Evolutionary conservation across 2,888 invertebrate genomes (phyloP), one percentile per base, ranked within the genome.

Genomic region (Rhynchonema sp.): DNA sequence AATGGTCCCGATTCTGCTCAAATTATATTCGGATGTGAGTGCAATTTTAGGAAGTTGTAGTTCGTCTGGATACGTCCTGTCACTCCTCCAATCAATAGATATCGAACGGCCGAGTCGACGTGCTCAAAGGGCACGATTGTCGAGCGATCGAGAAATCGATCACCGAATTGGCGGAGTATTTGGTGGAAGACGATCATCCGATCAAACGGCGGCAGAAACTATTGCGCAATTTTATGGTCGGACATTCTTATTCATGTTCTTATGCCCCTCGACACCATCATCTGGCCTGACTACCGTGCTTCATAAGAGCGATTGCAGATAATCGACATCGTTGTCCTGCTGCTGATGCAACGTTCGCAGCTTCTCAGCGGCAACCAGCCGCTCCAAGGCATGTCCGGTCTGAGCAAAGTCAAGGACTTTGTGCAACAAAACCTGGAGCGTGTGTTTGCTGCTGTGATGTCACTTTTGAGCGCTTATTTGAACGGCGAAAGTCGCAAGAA

Each of bases 401-500:
- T 38, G 38, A 38, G 38, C 38, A 38, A 38, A 38, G 6, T 17
- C 9, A 38, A 6, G 9, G 17, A 6, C 38, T 17, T 38, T 6
- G 17, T 38, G 6, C 38, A 38, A 38, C 38, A 38, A 13, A 6
- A 38, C 13, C 22, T 58, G 53, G 54, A 59, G 55, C 55, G 38
- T 1, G 25, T 59, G 1, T 59, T 46, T 46, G 25, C 20, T n/a
- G 29, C 26, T 6, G 29, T 30, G 27, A 72, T 73, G 61, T 68
- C 70, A 56, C 70, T 73, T 3, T 64, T 74, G 59, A 68, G 72
- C 66, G 68, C 69, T 1, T 74, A 74, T 60, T 64, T 74, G 60
- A 68, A 68, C 66, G 74, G 74, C 1, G 64, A 74, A 65, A 72
- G 73, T 30, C 63, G 73, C 29, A 74, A 74, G 64, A 74, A 74